phyloP scores from a whole-genome alignment of 2,113 vertebrate genomes.

The Barbus barbus region DNA sequence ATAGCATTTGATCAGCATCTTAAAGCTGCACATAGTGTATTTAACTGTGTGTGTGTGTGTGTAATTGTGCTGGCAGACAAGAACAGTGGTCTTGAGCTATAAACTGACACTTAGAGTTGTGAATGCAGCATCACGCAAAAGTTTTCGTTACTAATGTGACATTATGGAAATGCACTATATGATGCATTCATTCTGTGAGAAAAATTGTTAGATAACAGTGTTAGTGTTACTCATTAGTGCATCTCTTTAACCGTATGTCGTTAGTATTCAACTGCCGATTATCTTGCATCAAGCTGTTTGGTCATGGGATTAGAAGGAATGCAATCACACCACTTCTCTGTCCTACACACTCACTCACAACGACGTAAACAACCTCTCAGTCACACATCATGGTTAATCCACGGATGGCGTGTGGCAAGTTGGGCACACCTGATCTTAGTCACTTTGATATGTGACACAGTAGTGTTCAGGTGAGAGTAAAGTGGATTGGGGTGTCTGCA shows the following conservation, averaged over 20 bases:
- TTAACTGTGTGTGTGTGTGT: neutral
- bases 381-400: slow-evolving; percentile 12
- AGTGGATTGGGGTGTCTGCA: slow-evolving; percentile 46
- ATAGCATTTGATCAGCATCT: no score
- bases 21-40: no score
- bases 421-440: neutral
- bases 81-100: neutral
- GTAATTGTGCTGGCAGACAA: neutral
- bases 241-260: neutral
- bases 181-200: no score
- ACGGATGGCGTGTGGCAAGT: slow-evolving; percentile 3
- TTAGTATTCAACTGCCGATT: neutral
- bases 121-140: no score
- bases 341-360: neutral
- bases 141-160: no score
- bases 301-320: neutral
- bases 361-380: neutral
- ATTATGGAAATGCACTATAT: no score
- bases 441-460: slow-evolving; percentile 23
- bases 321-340: neutral
- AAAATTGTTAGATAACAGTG: no score
- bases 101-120: no score
- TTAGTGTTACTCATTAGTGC: no score
- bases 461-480: slow-evolving; percentile 30
- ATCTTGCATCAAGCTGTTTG: neutral